Percentiles rank a stretch among this genome's conserved stretches.
Evolutionary conservation across 2,113 vertebrate species (phyloP).

Genomic region (Alectura lathami): DNA sequence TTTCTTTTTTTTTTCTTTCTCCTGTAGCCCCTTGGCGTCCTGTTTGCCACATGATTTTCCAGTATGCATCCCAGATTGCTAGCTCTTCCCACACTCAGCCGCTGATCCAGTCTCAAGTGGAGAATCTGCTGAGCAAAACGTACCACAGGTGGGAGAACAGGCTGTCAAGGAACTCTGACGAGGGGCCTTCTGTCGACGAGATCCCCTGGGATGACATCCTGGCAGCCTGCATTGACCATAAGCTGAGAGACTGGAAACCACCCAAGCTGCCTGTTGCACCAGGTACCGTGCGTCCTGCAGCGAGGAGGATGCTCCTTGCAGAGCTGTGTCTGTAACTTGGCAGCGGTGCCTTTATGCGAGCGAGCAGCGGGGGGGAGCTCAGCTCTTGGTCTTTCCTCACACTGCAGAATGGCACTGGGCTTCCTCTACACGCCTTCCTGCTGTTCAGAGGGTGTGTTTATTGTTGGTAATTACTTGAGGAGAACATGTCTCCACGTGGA

Average conservation of each 20-base stretch:
- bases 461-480: neutral
- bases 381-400: neutral
- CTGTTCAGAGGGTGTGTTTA: neutral
- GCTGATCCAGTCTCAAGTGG: slow-evolving; percentile 87
- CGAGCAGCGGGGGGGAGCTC: neutral
- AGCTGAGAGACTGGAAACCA: slow-evolving; percentile 88
- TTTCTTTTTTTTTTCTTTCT: neutral
- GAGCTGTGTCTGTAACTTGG: neutral
- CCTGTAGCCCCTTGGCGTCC: slow-evolving; percentile 84
- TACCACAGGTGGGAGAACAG: slow-evolving; percentile 63
- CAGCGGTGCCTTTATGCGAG: neutral
- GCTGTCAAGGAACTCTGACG: neutral
- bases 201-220: slow-evolving; percentile 90
- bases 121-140: slow-evolving; percentile 83
- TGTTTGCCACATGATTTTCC: slow-evolving; percentile 81
- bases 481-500: neutral
- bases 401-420: neutral
- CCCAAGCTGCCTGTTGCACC: slow-evolving; percentile 71
- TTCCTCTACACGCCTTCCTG: neutral
- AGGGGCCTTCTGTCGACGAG: slow-evolving; percentile 68
- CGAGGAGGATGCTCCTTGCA: neutral
- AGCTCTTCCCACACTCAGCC: slow-evolving; percentile 79
- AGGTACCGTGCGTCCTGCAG: slow-evolving; percentile 68
- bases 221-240: slow-evolving; percentile 89
- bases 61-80: slow-evolving; percentile 84